Percentiles rank a stretch among this genome's conserved stretches.
phyloP scores from a whole-genome alignment of 1,140 invertebrate species.

The Bombyx mandarina region DNA sequence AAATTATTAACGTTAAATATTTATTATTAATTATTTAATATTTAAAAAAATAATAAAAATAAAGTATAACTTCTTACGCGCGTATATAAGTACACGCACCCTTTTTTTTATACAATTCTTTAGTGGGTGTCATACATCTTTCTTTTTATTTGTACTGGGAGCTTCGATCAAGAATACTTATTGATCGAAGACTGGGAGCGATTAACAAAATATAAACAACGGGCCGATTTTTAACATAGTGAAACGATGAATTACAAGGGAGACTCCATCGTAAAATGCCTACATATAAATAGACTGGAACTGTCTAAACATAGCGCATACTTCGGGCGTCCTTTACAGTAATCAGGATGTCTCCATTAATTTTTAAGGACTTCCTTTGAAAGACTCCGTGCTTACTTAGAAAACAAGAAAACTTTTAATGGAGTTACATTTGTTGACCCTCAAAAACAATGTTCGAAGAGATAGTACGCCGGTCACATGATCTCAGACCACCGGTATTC shows the following conservation, averaged over 20 bases:
- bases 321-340: constrained; percentile 25
- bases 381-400: constrained; percentile 46
- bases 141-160: constrained; percentile 37
- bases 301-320: constrained; percentile 23
- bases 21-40: too few species aligned
- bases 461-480: too few species aligned
- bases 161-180: too few species aligned
- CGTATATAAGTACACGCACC: too few species aligned
- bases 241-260: constrained; percentile 24
- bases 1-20: too few species aligned
- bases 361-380: constrained; percentile 63
- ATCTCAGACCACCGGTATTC: too few species aligned
- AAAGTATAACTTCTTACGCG: too few species aligned
- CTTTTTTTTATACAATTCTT: constrained; percentile 38
- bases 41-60: too few species aligned
- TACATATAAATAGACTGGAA: constrained; percentile 21
- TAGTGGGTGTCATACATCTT: constrained; percentile 38
- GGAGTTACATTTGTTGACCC: constrained; percentile 52
- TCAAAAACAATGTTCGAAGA: constrained; percentile 21
- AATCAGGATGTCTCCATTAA: constrained; percentile 59
- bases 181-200: constrained; percentile 28
- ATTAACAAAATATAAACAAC: constrained; percentile 35
- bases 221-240: constrained; percentile 14
- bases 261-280: constrained; percentile 27
- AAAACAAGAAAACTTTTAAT: constrained; percentile 65